Evolutionary conservation across 2,797 vertebrate genomes (phyloP).

Genomic region (Diglossa cyanea): DNA sequence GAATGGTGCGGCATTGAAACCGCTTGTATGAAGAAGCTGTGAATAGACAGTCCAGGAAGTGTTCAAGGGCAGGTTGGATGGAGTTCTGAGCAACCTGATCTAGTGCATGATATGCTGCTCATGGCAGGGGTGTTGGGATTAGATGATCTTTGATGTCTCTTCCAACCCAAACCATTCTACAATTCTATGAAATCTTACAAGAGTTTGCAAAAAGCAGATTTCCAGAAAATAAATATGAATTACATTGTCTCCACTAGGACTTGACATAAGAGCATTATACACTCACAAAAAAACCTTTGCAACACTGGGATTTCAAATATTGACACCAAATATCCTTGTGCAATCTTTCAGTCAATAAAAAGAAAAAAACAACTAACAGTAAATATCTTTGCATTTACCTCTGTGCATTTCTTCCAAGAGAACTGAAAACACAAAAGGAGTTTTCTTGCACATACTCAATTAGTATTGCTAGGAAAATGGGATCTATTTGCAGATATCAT

Average conservation of each 20-base stretch:
- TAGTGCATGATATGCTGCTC: not conserved
- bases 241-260: not conserved
- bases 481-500: not conserved
- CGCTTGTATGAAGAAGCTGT: not conserved
- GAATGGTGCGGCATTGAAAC: rapidly evolving
- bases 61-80: not conserved
- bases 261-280: not conserved
- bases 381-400: not conserved
- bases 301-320: not conserved
- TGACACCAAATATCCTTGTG: not conserved
- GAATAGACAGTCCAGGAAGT: not conserved
- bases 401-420: not conserved
- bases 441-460: not conserved
- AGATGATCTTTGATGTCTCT: not conserved
- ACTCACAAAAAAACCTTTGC: not conserved
- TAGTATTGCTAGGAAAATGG: not conserved
- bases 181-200: not conserved
- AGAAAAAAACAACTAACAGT: not conserved
- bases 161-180: not conserved
- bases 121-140: not conserved
- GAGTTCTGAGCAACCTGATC: not conserved
- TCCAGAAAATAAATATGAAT: not conserved
- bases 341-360: not conserved
- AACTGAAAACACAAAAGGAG: not conserved
- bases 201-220: not conserved